Conservation (phyloP, 2,888 invertebrate species). For the Penaeus monodon region DNA sequence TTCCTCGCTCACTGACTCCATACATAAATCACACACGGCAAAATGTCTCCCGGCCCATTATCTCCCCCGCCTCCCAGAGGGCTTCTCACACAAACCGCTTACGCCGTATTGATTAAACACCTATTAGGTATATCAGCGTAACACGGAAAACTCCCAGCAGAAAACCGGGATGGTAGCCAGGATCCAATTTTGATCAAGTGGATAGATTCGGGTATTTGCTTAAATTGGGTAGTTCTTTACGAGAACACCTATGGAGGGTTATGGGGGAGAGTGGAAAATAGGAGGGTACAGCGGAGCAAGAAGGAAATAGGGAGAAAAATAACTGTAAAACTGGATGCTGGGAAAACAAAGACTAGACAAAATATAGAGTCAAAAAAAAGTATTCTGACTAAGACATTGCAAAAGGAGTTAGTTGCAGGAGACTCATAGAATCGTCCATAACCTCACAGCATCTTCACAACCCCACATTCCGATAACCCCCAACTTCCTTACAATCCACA, state of each 20-base stretch:
- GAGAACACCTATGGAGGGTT: background rate
- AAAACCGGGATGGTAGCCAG: slow-evolving; percentile 2
- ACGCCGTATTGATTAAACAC: slow-evolving; percentile 16
- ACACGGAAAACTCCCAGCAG: slow-evolving; percentile 8
- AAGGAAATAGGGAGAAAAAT: too few species aligned
- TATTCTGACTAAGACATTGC: too few species aligned
- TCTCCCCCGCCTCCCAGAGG: background rate
- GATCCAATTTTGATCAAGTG: slow-evolving; percentile 36
- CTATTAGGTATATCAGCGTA: slow-evolving; percentile 4
- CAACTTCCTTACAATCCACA: too few species aligned
- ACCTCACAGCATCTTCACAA: too few species aligned
- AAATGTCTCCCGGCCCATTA: background rate
- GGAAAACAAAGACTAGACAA: too few species aligned
- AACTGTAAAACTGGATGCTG: too few species aligned
- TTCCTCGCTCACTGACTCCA: too few species aligned
- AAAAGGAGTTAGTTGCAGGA: too few species aligned
- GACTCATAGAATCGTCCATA: too few species aligned
- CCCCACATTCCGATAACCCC: too few species aligned
- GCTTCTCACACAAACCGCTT: background rate
- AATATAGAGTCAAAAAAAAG: too few species aligned
- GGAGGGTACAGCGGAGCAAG: background rate
- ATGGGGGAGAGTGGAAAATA: background rate
- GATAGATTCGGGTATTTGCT: slow-evolving; percentile 12
- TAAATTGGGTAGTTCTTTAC: slow-evolving; percentile 16
- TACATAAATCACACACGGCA: background rate